Evolutionary conservation across 2,888 invertebrate species (phyloP).

Genomic region (Anthoptus insignis): DNA sequence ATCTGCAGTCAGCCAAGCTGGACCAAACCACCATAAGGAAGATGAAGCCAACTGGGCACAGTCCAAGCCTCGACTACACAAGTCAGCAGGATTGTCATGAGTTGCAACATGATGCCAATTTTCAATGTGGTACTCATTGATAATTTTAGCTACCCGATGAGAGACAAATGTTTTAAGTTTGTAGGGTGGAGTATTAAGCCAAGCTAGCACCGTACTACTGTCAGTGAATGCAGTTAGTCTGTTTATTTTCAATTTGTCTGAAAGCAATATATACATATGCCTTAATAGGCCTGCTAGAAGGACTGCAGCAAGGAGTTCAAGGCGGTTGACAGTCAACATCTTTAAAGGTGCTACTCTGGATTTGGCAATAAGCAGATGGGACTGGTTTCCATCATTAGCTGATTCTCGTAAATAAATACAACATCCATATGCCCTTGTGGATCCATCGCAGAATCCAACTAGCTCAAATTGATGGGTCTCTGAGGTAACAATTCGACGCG

Average conservation of each 20-base stretch:
- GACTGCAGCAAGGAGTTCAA: background rate
- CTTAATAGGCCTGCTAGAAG: background rate
- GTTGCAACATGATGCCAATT: background rate
- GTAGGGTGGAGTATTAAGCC: background rate
- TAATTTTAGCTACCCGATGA: background rate
- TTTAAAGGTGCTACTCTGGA: conserved; percentile 5
- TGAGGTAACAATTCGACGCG: background rate
- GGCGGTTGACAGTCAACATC: background rate
- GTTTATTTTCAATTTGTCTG: background rate
- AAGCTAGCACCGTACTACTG: background rate
- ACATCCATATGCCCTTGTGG: conserved; percentile 2
- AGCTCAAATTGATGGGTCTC: background rate
- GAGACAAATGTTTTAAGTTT: background rate
- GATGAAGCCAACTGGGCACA: background rate
- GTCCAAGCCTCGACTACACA: background rate
- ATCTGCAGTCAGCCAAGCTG: background rate
- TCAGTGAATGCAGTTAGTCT: background rate
- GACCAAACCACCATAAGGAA: background rate
- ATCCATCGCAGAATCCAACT: conserved; percentile 4
- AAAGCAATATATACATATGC: background rate
- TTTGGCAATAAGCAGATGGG: background rate
- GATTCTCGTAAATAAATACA: background rate
- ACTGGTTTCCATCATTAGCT: too few species aligned
- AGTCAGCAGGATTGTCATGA: background rate
- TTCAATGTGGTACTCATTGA: background rate